Base-by-base conservation (phyloP, 2,797 vertebrate species). In the Amniataba percoides region DNA sequence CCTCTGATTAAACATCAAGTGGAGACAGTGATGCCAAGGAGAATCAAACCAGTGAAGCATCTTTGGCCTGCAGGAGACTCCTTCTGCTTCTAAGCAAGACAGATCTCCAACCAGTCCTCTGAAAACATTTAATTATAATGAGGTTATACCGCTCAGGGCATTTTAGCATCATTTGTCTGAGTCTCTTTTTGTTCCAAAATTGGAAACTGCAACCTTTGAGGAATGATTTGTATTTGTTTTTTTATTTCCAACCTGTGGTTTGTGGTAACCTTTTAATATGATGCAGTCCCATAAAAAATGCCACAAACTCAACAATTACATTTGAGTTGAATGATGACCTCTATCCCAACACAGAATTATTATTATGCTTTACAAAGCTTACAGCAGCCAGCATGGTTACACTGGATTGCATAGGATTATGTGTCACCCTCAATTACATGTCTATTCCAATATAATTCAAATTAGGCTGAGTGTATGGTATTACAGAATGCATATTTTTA, bases 1-100 rank as follows among this genome's bases (percentile, higher is more conserved):
- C 82, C 79, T 81, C 84, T 86, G 91, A 94, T 91, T 90, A 91
- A 84, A 91, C 79, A 80, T 78, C 76, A 69, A 76, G 75, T 34
- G 43, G 70, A 80, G 86, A 74, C 83, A n/a, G 80, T 7, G 40
- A 63, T 82, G 89, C 77, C 89, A 79, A 72, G 65, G 55, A 78
- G 51, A 83, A 81, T 89, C 73, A 80, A 84, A 81, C 40, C 60
- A 74, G 59, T 62, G 68, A 80, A 71, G 86, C 76, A 13, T 85
- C 59, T 81, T 63, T 71, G 69, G 76, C 74, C 77, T 81, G 81
- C 61, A 82, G 71, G 51, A 64, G 34, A n/a, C 31, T 76, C 39
- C 57, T 52, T 64, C n/a, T 58, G 61, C 48, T 27, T 48, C 71
- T 59, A 66, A 73, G 61, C 71, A 60, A 74, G 21, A 80, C 58